Evolutionary conservation across 2,888 invertebrate genomes (phyloP).

Genomic region (Thysanoteuthis rhombus): DNA sequence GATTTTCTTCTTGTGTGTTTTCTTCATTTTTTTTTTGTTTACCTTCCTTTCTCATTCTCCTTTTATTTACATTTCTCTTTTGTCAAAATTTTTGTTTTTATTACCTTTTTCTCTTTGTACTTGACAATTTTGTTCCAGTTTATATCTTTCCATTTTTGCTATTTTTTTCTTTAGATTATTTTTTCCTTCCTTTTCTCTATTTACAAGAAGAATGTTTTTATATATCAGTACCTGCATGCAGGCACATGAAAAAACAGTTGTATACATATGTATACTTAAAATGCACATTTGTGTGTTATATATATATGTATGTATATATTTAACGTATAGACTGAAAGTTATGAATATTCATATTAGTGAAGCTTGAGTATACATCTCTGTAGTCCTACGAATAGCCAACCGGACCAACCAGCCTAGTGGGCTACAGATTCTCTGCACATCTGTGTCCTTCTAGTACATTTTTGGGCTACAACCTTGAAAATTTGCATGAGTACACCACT

Average conservation of each 20-base stretch:
- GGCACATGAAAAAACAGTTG: not conserved
- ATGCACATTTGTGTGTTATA: not conserved
- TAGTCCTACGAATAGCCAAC: too few species aligned
- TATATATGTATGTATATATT: not conserved
- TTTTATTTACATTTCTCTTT: too few species aligned
- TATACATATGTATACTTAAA: not conserved
- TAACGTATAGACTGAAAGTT: not conserved
- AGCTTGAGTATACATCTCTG: not conserved
- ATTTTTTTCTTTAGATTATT: not conserved
- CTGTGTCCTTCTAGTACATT: too few species aligned
- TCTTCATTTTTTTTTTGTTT: too few species aligned
- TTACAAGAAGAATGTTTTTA: not conserved
- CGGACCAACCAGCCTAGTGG: too few species aligned
- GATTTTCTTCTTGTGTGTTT: too few species aligned
- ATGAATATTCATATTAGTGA: not conserved
- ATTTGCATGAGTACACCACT: too few species aligned
- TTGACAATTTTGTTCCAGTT: not conserved
- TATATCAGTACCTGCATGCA: not conserved
- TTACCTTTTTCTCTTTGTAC: too few species aligned
- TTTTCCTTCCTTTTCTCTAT: not conserved
- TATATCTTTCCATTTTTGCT: not conserved
- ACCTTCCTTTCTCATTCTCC: too few species aligned
- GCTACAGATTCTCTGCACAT: too few species aligned
- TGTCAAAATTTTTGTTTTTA: too few species aligned
- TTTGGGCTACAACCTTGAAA: too few species aligned